Evolutionary conservation across 2,888 invertebrate species (phyloP).

Genomic region (Sycophila texana): DNA sequence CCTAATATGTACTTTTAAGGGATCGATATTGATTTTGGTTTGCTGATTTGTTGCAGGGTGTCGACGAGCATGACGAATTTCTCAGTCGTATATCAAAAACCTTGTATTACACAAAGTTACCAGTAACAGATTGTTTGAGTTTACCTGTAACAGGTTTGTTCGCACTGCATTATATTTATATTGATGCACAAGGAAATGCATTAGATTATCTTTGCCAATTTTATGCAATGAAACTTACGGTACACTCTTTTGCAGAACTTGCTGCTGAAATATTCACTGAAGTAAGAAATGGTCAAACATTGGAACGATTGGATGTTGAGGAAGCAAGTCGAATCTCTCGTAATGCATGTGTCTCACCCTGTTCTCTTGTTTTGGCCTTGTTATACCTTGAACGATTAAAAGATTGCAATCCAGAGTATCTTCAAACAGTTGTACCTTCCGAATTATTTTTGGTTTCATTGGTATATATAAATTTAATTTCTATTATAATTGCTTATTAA

Average conservation of each 20-base stretch:
- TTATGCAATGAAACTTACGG: constrained; percentile 49
- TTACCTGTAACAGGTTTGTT: constrained; percentile 85
- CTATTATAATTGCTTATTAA: neutral
- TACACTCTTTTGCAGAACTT: constrained; percentile 80
- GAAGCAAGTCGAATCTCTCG: constrained; percentile 86
- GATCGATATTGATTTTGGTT: neutral
- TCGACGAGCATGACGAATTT: constrained; percentile 86
- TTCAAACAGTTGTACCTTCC: constrained; percentile 89
- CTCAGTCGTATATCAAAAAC: constrained; percentile 90
- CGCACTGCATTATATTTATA: constrained; percentile 32
- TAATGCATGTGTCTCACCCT: constrained; percentile 92
- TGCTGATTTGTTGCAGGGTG: constrained; percentile 75
- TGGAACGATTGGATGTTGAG: constrained; percentile 86
- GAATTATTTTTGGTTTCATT: constrained; percentile 96
- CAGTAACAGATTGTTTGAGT: constrained; percentile 84
- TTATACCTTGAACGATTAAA: constrained; percentile 94
- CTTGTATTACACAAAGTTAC: constrained; percentile 90
- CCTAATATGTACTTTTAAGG: neutral
- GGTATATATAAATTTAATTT: constrained; percentile 75
- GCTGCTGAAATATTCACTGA: constrained; percentile 91
- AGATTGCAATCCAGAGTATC: constrained; percentile 87
- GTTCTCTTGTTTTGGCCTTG: constrained; percentile 93
- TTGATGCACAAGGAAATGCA: constrained; percentile 2
- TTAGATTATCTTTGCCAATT: constrained; percentile 35
- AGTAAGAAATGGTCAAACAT: constrained; percentile 84